A percentile compares a stretch with the other conserved stretches of the same genome.
These are phyloP conservation scores for Hypomecis punctinalis DNA, from an alignment of 2,888 invertebrate genomes.

Conservation along the genomic window DNA sequence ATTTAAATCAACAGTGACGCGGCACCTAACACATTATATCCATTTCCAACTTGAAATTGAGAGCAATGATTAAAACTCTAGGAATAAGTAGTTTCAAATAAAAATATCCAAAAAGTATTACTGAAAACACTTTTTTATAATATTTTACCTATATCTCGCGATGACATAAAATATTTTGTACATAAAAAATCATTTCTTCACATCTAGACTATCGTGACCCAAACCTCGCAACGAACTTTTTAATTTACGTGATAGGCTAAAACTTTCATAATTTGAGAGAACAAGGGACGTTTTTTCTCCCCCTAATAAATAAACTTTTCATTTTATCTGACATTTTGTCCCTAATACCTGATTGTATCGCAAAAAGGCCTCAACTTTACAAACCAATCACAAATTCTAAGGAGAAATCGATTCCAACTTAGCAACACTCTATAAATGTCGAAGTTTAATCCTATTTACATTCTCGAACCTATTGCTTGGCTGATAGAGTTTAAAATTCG, in stretches of 20 bases:
- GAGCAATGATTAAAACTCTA: too few species aligned
- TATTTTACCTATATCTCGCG: too few species aligned
- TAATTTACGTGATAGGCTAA: conserved; percentile 13
- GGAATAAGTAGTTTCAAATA: too few species aligned
- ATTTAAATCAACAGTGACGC: too few species aligned
- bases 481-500: conserved; percentile 33
- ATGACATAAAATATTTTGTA: too few species aligned
- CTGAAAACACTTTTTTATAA: too few species aligned
- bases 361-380: conserved; percentile 31
- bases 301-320: conserved; percentile 28
- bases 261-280: conserved; percentile 13
- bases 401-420: conserved; percentile 35
- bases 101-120: too few species aligned
- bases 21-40: too few species aligned
- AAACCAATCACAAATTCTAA: conserved; percentile 39
- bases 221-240: conserved; percentile 14
- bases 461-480: conserved; percentile 28
- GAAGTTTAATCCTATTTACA: conserved; percentile 11
- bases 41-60: too few species aligned
- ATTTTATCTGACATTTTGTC: conserved; percentile 32
- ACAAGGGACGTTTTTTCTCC: conserved; percentile 14
- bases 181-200: background rate
- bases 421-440: conserved; percentile 30
- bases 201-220: conserved; percentile 7
- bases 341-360: conserved; percentile 28